A percentile compares a stretch with the other conserved stretches of the same genome.
Evolutionary conservation across 2,888 invertebrate genomes (phyloP).

Genomic region (Agriopis leucophaearia): DNA sequence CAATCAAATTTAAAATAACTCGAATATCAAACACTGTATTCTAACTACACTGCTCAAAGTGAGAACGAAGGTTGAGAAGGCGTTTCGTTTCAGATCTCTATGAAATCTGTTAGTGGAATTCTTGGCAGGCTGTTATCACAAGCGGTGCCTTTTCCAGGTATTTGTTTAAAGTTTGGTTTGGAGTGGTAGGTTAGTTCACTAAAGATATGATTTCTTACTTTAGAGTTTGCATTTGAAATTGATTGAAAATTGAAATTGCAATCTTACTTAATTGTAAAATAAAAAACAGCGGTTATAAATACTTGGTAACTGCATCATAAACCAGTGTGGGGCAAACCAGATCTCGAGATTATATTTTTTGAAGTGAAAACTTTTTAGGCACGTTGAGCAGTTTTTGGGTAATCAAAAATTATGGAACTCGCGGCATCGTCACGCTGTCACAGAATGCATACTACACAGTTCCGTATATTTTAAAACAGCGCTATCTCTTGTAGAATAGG

Average conservation of each 20-base stretch:
- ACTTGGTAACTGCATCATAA: too few species aligned
- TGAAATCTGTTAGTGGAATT: constrained; percentile 34
- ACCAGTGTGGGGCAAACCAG: too few species aligned
- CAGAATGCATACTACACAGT: too few species aligned
- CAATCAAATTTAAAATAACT: not conserved
- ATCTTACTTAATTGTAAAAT: too few species aligned
- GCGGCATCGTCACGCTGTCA: too few species aligned
- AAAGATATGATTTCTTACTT: not conserved
- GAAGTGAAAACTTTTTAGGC: too few species aligned
- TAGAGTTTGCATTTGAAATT: not conserved
- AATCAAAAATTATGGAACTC: too few species aligned
- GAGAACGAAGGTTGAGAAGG: constrained; percentile 28
- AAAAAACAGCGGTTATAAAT: too few species aligned
- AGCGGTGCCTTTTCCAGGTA: constrained; percentile 29
- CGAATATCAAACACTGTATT: constrained; percentile 18
- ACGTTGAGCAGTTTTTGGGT: too few species aligned
- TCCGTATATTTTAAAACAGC: too few species aligned
- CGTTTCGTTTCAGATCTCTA: constrained; percentile 29
- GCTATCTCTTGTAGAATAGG: too few species aligned
- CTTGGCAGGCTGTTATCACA: constrained; percentile 35
- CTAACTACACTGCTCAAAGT: constrained; percentile 25
- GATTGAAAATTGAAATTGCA: not conserved
- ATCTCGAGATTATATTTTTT: too few species aligned
- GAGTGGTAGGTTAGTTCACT: constrained; percentile 3
- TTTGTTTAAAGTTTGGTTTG: constrained; percentile 34